Evolutionary conservation across 2,113 vertebrate genomes (phyloP), one percentile per base, ranked within the genome.

Genomic region (Ammodytes marinus): DNA sequence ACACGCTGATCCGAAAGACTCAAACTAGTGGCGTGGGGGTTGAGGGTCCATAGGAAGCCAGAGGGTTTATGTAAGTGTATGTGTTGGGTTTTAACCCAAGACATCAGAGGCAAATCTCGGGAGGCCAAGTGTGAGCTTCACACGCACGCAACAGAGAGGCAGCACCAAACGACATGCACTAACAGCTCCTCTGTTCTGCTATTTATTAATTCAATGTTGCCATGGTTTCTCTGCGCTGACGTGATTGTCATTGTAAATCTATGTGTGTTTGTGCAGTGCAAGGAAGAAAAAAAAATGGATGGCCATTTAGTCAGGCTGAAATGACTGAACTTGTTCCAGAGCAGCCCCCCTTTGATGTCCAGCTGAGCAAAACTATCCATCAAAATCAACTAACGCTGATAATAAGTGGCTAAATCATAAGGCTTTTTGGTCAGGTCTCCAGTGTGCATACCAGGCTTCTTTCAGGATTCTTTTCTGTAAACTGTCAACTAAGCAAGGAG

Each of bases 141-240:
- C 64, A 69, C 64, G 35, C 75, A 70, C 74, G 42, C 71, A 84
- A 27, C 70, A 83, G 69, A 77, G 69, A 75, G 72, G 70, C 74
- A 64, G 82, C 67, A 50, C 17, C 27, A 79, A 86, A 80, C 40
- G 80, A 58, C 67, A 53, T 13, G 69, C 83, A 47, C 86, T 79
- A 88, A 88, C 74, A 66, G 87, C 79, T 89, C 77, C 15, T 89
- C 73, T 80, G 68, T 84, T 91, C 82, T 84, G 88, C 89, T 84
- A 87, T 91, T 89, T 90, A 91, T 91, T 89, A 91, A 91, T 89
- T 85, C 75, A 63, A 79, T 66, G 92, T 93, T 92, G 87, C 92
- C 89, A 92, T 91, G 92, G 92, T 93, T 93, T 91, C 92, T 42
- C 58, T 5, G 72, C 4, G 76, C 80, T 87, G 86, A 83, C 60